These are phyloP conservation scores for Harpagoxenus sublaevis DNA, from an alignment of 2,888 invertebrate genomes.

Conservation along the genomic window DNA sequence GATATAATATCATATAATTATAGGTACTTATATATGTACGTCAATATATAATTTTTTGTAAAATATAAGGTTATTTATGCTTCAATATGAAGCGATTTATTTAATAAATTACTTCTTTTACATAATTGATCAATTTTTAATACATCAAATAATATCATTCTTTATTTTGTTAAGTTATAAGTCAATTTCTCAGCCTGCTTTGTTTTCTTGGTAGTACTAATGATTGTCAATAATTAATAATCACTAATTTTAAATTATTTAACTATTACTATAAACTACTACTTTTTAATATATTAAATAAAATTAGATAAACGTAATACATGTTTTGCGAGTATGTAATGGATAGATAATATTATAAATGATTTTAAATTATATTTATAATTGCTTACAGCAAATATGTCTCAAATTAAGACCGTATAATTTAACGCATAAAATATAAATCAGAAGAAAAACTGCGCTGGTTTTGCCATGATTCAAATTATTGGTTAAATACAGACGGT, in stretches of 20 bases:
- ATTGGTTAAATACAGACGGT: conserved; percentile 6
- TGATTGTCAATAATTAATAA: no score
- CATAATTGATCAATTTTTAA: background rate
- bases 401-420: background rate
- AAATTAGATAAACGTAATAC: background rate
- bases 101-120: background rate
- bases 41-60: background rate
- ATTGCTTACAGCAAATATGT: background rate
- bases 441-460: background rate
- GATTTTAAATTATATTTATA: background rate
- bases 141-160: background rate
- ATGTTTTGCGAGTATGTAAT: background rate
- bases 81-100: background rate
- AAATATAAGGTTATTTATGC: background rate
- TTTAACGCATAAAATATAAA: conserved; percentile 5
- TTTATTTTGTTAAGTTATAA: background rate
- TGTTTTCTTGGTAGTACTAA: no score
- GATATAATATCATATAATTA: background rate
- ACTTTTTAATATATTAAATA: background rate
- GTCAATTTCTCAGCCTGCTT: background rate
- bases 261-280: background rate
- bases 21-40: background rate
- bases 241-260: no score
- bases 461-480: conserved; percentile 1
- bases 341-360: background rate